A percentile compares a stretch with the other conserved stretches of the same genome.
Evolutionary conservation across 2,113 vertebrate genomes (phyloP).

Genomic region (Triplophysa dalaica): DNA sequence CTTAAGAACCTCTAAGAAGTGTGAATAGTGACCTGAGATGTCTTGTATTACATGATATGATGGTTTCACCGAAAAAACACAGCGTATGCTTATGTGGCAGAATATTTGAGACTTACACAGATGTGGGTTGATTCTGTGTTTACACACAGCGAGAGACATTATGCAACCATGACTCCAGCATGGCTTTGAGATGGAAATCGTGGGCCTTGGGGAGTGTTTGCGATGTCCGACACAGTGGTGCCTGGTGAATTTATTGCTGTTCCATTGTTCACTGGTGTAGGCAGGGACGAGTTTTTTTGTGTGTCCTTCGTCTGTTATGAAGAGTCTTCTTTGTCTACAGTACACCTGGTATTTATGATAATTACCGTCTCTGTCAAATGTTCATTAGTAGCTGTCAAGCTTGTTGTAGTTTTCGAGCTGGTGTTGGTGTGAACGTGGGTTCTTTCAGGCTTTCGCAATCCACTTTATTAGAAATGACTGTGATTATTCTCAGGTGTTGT

Average conservation of each 20-base stretch:
- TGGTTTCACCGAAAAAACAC: neutral
- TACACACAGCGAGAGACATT: slow-evolving; percentile 28
- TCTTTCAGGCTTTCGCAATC: slow-evolving; percentile 17
- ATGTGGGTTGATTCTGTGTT: slow-evolving; percentile 25
- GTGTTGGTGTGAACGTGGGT: slow-evolving; percentile 33
- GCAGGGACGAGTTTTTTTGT: neutral
- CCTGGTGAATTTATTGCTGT: slow-evolving; percentile 35
- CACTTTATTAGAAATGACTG: slow-evolving; percentile 2
- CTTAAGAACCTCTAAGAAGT: slow-evolving; percentile 1
- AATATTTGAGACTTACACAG: slow-evolving; percentile 20
- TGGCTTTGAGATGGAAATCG: slow-evolving; percentile 44
- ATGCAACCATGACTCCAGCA: slow-evolving; percentile 37
- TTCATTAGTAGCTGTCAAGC: slow-evolving; percentile 62
- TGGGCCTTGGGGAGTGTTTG: slow-evolving; percentile 10
- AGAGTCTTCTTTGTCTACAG: slow-evolving; percentile 55
- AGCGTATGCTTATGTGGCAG: neutral
- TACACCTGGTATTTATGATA: slow-evolving; percentile 57
- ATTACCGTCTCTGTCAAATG: slow-evolving; percentile 54
- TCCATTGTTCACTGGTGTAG: slow-evolving; percentile 19
- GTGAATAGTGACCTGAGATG: slow-evolving; percentile 6
- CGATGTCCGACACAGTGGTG: slow-evolving; percentile 10
- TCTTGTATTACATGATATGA: slow-evolving; percentile 18
- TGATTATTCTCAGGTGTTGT: neutral
- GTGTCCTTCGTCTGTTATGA: neutral
- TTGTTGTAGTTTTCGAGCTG: slow-evolving; percentile 36